A percentile compares a stretch with the other conserved stretches of the same genome.
Evolutionary conservation across 2,113 vertebrate species (phyloP).

Genomic region (Istiophorus platypterus): DNA sequence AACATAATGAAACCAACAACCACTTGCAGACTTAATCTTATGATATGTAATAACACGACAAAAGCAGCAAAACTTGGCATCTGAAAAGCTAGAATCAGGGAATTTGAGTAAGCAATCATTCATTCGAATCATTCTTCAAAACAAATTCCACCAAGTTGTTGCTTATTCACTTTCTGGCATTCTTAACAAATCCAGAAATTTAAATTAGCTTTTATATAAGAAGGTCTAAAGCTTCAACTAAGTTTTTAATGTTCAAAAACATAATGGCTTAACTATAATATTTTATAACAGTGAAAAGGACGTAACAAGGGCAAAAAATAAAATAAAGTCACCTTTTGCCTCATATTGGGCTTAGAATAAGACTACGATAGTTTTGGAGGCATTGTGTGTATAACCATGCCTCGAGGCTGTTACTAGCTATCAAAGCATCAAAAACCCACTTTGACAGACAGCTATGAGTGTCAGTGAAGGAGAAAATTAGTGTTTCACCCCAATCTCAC

Average conservation of each 20-base stretch:
- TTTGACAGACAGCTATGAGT: slow-evolving; percentile 55
- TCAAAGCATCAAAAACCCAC: slow-evolving; percentile 60
- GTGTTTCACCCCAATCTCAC: slow-evolving; percentile 55
- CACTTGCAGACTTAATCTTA: neutral
- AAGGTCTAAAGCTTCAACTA: neutral
- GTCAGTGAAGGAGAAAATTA: slow-evolving; percentile 68
- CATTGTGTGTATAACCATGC: slow-evolving; percentile 3
- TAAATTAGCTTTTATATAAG: neutral
- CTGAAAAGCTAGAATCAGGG: too few species aligned
- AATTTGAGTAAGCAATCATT: too few species aligned
- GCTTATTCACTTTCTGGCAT: too few species aligned
- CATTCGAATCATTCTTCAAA: too few species aligned
- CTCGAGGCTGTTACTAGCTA: slow-evolving; percentile 38
- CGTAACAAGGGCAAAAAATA: neutral
- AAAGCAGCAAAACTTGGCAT: neutral
- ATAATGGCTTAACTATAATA: neutral
- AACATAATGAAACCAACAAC: neutral
- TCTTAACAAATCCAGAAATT: neutral
- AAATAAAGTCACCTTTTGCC: neutral
- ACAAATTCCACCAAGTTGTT: neutral
- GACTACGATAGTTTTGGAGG: slow-evolving; percentile 3
- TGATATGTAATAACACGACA: neutral
- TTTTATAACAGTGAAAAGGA: neutral
- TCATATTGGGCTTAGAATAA: neutral
- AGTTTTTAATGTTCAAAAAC: neutral